Base-by-base conservation (phyloP, 1,140 invertebrate genomes). In the Saxidomus purpurata region DNA sequence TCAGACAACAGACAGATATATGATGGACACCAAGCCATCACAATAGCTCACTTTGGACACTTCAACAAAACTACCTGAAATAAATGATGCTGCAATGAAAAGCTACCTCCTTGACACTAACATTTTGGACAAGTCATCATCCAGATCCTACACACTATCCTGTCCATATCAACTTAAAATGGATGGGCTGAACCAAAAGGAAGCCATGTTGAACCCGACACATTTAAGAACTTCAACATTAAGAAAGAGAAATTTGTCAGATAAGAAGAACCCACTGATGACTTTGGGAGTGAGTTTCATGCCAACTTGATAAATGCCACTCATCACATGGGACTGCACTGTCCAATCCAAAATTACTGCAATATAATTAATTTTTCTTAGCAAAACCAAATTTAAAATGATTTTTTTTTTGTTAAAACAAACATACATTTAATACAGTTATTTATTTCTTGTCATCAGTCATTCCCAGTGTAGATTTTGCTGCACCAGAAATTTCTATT, bases 121-220 rank as follows among this genome's bases (percentile, higher is more conserved):
- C 17, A 36, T 83, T 0, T 22, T 67, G 34, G 59, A 67, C 40
- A 28, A 13, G 8, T 40, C 31, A 3, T 40, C 31, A 67, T 31
- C 80, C 17, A 83, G 59, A 40, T 67, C 80, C 15, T 83, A 83
- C 28, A 83, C 67, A 31, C 36, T 83, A 4, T 67, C 80, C 38
- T 67, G 80, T 34, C 80, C 80, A n/a, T 83, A 43, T 40, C 59
- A 67, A 43, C 25, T 83, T 15, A 59, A 43, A 40, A 25, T 52
- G 34, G 9, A 13, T 77, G 74, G 43, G 25, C 74, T 40, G 25
- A 77, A 9, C 40, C 43, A 0, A 77, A 49, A 77, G n/a, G 40
- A 25, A 49, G 74, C 40, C 2, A 77, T 13, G 74, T 3, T 22
- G 40, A 77, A 49, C 74, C 74, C 2, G 43, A 34, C 22, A 69